Conservation (phyloP, 1,140 invertebrate genomes). For the Lysiphlebus fabarum region DNA sequence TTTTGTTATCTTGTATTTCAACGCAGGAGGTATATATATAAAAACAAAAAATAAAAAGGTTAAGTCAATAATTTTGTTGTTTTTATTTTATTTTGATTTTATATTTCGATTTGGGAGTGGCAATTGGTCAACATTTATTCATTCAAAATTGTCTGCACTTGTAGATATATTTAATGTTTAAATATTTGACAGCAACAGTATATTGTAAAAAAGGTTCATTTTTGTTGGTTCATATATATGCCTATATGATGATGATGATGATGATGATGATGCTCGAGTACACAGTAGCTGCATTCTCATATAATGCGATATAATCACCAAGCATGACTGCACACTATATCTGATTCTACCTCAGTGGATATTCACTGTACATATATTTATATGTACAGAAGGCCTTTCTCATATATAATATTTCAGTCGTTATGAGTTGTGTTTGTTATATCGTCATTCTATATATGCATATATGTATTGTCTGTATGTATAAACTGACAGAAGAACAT, state of each 20-base stretch:
- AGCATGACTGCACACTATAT: constrained; percentile 57
- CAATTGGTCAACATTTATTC: no score
- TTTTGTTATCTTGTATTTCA: no score
- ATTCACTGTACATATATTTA: constrained; percentile 35
- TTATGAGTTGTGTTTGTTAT: no score
- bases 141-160: not conserved
- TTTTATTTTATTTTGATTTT: no score
- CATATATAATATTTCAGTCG: constrained; percentile 16
- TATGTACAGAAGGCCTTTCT: constrained; percentile 25
- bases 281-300: constrained; percentile 55
- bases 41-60: no score
- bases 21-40: no score
- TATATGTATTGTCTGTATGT: constrained; percentile 39
- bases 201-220: not conserved
- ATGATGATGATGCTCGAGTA: constrained; percentile 46
- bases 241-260: no score
- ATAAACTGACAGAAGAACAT: constrained; percentile 37
- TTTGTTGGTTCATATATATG: constrained; percentile 27
- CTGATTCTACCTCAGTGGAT: constrained; percentile 39
- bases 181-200: not conserved
- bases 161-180: not conserved
- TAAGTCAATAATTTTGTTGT: no score
- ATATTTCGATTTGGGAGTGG: no score
- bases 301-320: constrained; percentile 58
- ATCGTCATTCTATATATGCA: constrained; percentile 1